phyloP scores from a whole-genome alignment of 2,113 vertebrate species.

The Mobula hypostoma region DNA sequence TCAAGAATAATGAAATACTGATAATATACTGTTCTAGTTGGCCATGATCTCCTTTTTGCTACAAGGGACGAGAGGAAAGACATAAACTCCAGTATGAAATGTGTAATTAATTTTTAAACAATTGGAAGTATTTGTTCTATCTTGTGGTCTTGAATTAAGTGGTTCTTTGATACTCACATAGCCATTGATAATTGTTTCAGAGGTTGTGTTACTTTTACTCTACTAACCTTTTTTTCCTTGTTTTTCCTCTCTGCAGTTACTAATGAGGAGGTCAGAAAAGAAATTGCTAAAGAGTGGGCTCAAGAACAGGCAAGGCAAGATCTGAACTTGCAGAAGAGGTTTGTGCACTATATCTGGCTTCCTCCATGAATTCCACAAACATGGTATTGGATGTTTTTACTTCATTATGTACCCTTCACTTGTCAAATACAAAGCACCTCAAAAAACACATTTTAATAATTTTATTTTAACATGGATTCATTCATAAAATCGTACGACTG shows the following conservation, averaged over 20 bases:
- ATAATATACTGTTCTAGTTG: not conserved
- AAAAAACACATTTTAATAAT: not conserved
- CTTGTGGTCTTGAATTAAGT: not conserved
- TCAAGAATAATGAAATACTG: not conserved
- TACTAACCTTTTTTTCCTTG: not conserved
- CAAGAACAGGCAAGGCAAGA: conserved; percentile 63
- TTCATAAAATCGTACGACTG: not conserved
- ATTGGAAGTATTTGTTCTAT: not conserved
- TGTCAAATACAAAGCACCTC: not conserved
- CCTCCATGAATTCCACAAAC: not conserved
- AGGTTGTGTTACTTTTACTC: not conserved
- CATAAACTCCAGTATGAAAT: not conserved
- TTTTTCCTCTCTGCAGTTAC: conserved; percentile 51
- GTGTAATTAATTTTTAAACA: not conserved
- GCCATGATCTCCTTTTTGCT: not conserved
- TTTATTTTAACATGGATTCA: not conserved
- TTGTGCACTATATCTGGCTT: conserved; percentile 40
- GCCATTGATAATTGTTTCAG: not conserved
- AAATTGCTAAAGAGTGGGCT: conserved; percentile 66
- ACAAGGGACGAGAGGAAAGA: not conserved
- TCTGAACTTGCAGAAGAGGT: conserved; percentile 62
- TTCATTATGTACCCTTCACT: not conserved
- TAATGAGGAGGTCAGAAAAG: conserved; percentile 67
- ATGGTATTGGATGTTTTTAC: not conserved
- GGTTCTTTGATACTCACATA: not conserved